Evolutionary conservation across 1,140 invertebrate genomes (phyloP).

Genomic region (Pogonomyrmex californicus): DNA sequence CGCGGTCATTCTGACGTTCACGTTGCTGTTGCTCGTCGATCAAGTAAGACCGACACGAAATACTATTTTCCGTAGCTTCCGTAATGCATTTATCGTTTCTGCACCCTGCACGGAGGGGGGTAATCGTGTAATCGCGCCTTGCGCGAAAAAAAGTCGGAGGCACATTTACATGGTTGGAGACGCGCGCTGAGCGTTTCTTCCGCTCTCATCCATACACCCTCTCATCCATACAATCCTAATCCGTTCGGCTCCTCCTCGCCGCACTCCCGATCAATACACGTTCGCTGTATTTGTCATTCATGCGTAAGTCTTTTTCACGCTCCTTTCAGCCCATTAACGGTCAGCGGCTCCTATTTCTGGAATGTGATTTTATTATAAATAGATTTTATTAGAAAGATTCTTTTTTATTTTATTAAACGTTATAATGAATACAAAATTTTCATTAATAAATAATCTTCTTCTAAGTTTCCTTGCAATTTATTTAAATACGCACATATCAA

Average conservation of each 20-base stretch:
- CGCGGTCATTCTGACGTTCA: constrained; percentile 65
- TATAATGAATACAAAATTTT: neutral
- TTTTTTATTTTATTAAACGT: constrained; percentile 3
- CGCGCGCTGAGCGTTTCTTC: neutral
- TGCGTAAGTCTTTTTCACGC: constrained; percentile 64
- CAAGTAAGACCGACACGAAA: constrained; percentile 67
- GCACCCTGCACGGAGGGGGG: too few relatives aligned
- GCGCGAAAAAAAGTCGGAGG: neutral
- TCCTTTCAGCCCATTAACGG: constrained; percentile 18
- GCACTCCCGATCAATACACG: constrained; percentile 67
- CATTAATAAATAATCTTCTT: neutral
- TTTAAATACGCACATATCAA: neutral
- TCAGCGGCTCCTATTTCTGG: neutral
- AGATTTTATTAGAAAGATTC: neutral
- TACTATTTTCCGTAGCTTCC: neutral
- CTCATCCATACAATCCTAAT: neutral
- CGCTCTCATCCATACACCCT: too few relatives aligned
- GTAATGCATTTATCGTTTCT: neutral
- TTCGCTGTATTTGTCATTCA: constrained; percentile 68
- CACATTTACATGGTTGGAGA: neutral
- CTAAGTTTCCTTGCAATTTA: neutral
- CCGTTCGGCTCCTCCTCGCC: neutral
- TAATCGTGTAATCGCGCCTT: neutral
- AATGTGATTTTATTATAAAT: neutral
- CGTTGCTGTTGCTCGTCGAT: constrained; percentile 66